These are phyloP conservation scores for Anser brachyrhynchus DNA, from an alignment of 2,113 vertebrate species.

Conservation along the genomic window DNA sequence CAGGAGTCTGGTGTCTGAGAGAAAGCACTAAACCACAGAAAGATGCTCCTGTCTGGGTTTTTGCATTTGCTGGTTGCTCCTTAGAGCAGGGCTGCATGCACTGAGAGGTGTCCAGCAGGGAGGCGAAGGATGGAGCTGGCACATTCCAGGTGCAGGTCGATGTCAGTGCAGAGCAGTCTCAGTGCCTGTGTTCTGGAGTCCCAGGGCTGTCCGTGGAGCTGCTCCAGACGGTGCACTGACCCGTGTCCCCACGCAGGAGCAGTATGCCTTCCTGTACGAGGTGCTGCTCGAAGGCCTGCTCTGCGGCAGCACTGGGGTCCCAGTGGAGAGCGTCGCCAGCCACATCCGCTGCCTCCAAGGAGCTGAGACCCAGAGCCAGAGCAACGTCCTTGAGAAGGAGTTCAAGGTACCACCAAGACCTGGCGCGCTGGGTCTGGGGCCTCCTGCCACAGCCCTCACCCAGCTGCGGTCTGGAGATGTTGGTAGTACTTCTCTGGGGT, in stretches of 20 bases:
- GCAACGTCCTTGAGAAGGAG: conserved; percentile 20
- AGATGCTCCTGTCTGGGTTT: not conserved
- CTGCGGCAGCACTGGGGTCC: conserved; percentile 31
- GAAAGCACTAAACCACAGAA: not conserved
- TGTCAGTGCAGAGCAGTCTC: not conserved
- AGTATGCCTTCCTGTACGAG: conserved; percentile 69
- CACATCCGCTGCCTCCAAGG: not conserved
- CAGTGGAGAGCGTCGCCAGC: not conserved
- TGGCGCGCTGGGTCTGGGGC: not conserved
- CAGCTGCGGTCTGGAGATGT: not conserved
- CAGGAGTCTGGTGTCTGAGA: not conserved
- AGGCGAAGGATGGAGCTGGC: not conserved
- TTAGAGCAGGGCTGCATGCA: not conserved
- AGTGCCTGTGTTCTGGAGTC: not conserved
- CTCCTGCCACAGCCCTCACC: fast-evolving
- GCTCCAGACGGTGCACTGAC: not conserved
- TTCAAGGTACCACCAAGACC: conserved; percentile 58
- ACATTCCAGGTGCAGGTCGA: not conserved
- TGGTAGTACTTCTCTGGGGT: not conserved
- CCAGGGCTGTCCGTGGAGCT: not conserved
- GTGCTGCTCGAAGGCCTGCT: conserved; percentile 59
- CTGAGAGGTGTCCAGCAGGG: not conserved
- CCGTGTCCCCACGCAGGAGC: not conserved
- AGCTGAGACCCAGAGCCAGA: not conserved
- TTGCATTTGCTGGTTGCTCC: not conserved